phyloP scores from a whole-genome alignment of 2,888 invertebrate genomes.

The Lycocerus yunnanus region DNA sequence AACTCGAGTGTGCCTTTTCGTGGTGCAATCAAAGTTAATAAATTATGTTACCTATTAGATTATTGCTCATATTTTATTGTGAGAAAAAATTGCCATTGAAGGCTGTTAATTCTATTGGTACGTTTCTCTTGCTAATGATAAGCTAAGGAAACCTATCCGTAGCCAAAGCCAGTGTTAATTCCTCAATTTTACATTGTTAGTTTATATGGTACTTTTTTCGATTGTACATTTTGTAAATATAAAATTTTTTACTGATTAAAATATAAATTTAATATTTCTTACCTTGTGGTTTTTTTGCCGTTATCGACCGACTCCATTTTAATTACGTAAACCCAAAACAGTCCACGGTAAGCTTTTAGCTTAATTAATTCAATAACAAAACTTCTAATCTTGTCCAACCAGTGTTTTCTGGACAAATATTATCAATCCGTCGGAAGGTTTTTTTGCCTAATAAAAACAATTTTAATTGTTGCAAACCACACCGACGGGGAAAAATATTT shows the following conservation, averaged over 20 bases:
- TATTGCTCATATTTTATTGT: conserved; percentile 6
- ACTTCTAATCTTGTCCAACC: neutral
- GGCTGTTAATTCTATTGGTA: conserved; percentile 13
- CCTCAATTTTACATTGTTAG: conserved; percentile 28
- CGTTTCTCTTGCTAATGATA: conserved; percentile 9
- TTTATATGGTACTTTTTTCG: conserved; percentile 23
- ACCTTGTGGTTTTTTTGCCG: neutral
- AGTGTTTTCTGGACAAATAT: too few species aligned
- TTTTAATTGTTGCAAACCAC: too few species aligned
- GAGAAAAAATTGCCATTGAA: conserved; percentile 20
- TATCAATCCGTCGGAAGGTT: too few species aligned
- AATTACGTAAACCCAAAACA: neutral
- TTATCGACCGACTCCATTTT: neutral
- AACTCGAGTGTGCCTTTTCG: conserved; percentile 17
- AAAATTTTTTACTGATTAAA: conserved; percentile 25
- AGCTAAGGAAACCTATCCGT: conserved; percentile 12
- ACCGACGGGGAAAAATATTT: neutral
- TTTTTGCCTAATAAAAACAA: too few species aligned
- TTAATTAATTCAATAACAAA: neutral
- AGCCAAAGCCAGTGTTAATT: conserved; percentile 30
- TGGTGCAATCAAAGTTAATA: conserved; percentile 5
- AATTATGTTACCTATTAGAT: conserved; percentile 24
- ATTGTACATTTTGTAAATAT: conserved; percentile 17
- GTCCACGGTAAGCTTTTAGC: neutral
- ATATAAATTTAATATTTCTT: conserved; percentile 24